phyloP scores from a whole-genome alignment of 1,140 invertebrate species.

The Cephus cinctus region DNA sequence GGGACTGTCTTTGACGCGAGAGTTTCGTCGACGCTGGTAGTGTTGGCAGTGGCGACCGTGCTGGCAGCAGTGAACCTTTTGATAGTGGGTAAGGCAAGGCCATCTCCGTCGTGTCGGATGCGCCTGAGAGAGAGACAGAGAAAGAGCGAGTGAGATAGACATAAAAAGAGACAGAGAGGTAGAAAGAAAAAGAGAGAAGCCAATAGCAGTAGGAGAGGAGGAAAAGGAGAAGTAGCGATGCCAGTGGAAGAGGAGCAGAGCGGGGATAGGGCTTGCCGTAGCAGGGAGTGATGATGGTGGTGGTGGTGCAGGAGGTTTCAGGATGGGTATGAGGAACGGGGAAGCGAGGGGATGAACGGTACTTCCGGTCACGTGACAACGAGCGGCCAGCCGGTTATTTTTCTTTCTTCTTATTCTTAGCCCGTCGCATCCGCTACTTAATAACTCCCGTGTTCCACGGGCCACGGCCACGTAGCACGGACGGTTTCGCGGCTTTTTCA shows the following conservation, averaged over 20 bases:
- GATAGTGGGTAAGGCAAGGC: constrained; percentile 26
- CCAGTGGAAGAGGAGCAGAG: too few species aligned
- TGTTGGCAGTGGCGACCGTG: too few species aligned
- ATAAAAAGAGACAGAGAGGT: constrained; percentile 14
- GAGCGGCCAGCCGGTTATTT: constrained; percentile 51
- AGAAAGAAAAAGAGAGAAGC: constrained; percentile 11
- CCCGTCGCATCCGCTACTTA: constrained; percentile 51
- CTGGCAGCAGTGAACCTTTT: too few species aligned
- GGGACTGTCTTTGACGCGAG: too few species aligned
- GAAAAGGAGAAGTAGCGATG: too few species aligned
- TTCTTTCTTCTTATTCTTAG: constrained; percentile 57
- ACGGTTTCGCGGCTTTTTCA: constrained; percentile 3
- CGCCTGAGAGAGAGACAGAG: constrained; percentile 1
- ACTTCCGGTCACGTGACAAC: constrained; percentile 57
- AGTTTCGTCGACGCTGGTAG: too few species aligned
- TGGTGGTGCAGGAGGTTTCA: not conserved
- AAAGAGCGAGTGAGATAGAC: constrained; percentile 16
- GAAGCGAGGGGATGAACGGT: constrained; percentile 35
- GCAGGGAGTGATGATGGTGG: too few species aligned
- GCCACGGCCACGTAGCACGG: constrained; percentile 19
- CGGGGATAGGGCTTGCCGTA: too few species aligned
- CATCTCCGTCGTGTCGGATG: constrained; percentile 3
- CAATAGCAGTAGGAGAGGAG: constrained; percentile 18
- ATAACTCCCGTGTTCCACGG: constrained; percentile 44
- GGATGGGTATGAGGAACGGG: not conserved